phyloP scores from a whole-genome alignment of 2,888 invertebrate genomes.

The Leucozona laternaria region DNA sequence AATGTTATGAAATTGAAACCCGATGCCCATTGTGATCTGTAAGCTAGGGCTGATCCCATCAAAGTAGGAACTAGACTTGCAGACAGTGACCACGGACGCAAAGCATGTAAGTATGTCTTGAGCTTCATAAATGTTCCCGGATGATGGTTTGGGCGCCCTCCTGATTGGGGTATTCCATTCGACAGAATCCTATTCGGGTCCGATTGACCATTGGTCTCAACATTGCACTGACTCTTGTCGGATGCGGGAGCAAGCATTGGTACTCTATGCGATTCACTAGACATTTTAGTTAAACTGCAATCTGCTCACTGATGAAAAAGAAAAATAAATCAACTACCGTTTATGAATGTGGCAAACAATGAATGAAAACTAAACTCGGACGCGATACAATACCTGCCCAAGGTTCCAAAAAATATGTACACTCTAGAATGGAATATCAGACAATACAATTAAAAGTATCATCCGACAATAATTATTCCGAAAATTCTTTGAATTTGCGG shows the following conservation, averaged over 20 bases:
- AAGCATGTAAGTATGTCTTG: conserved; percentile 93
- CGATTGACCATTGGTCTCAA: conserved; percentile 59
- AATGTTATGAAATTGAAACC: conserved; percentile 92
- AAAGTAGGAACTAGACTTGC: conserved; percentile 96
- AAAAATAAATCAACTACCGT: conserved; percentile 28
- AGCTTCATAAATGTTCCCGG: conserved; percentile 90
- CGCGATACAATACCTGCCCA: conserved; percentile 49
- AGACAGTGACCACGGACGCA: conserved; percentile 97
- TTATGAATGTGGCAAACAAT: conserved; percentile 52
- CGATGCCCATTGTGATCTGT: conserved; percentile 90
- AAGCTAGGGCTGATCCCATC: conserved; percentile 94
- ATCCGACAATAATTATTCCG: conserved; percentile 58
- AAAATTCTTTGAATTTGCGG: conserved; percentile 56
- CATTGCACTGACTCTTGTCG: conserved; percentile 76
- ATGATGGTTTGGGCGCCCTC: conserved; percentile 46
- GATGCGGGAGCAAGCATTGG: conserved; percentile 42
- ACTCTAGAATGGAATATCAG: conserved; percentile 46
- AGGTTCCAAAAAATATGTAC: conserved; percentile 49
- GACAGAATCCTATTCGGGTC: conserved; percentile 40
- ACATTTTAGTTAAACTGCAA: conserved; percentile 44
- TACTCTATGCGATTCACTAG: conserved; percentile 65
- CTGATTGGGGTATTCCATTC: conserved; percentile 57
- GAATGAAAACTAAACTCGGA: conserved; percentile 65
- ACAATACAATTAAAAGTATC: conserved; percentile 42
- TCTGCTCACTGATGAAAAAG: conserved; percentile 33